A percentile compares a stretch with the other conserved stretches of the same genome.
Evolutionary conservation across 2,113 vertebrate genomes (phyloP).

Genomic region (Pachyramphus minor): DNA sequence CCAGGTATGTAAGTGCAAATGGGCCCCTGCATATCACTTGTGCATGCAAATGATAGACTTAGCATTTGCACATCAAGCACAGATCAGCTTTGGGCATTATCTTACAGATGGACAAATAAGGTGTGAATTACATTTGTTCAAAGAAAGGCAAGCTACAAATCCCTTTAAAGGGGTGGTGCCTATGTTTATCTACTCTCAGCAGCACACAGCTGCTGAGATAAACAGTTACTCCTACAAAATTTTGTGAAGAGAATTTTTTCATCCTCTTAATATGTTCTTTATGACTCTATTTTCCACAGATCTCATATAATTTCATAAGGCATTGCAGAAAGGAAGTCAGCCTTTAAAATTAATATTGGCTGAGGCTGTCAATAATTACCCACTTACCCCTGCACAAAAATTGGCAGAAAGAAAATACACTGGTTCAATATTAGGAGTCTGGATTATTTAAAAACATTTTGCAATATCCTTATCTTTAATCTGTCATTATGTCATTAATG

Average conservation of each 20-base stretch:
- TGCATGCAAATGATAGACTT: conserved; percentile 41
- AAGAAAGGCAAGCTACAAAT: neutral
- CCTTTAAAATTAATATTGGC: neutral
- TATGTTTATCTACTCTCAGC: neutral
- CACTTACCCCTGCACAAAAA: neutral
- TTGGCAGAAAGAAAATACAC: neutral
- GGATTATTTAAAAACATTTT: neutral
- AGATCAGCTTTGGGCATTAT: conserved; percentile 12
- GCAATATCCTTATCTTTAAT: neutral
- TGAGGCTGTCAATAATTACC: neutral
- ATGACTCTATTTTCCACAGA: neutral
- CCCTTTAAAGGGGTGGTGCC: neutral
- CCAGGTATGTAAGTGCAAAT: conserved; percentile 54
- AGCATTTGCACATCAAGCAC: conserved; percentile 30
- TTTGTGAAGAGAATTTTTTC: neutral
- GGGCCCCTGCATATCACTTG: conserved; percentile 26
- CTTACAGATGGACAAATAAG: conserved; percentile 40
- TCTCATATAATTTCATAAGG: neutral
- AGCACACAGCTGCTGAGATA: neutral
- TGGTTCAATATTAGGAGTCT: neutral
- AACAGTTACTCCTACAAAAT: neutral
- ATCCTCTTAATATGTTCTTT: neutral
- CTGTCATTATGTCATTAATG: neutral
- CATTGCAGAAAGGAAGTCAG: neutral
- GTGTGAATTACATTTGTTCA: neutral